phyloP scores from a whole-genome alignment of 2,113 vertebrate species.

The Petromus typicus region DNA sequence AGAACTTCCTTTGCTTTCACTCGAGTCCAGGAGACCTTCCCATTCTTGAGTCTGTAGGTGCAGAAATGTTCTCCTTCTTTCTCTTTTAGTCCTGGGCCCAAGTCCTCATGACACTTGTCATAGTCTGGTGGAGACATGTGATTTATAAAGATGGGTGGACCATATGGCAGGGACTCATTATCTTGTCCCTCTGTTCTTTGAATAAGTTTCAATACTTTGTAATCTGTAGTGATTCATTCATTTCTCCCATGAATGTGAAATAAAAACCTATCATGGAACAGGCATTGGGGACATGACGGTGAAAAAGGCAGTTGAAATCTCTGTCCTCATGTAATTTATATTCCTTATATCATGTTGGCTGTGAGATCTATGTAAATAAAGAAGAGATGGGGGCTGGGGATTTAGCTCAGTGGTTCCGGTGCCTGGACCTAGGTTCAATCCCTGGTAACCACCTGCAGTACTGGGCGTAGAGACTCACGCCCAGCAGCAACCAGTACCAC shows the following conservation, averaged over 20 bases:
- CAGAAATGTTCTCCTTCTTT: not conserved
- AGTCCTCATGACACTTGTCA: not conserved
- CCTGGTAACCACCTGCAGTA: no score
- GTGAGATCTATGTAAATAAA: not conserved
- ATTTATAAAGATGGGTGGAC: not conserved
- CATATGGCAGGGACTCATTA: not conserved
- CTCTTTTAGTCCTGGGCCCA: accelerated
- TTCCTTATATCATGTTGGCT: not conserved
- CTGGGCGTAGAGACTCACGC: no score
- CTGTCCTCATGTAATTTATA: not conserved
- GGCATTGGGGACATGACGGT: no score
- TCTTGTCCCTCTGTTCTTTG: not conserved
- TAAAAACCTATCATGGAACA: not conserved
- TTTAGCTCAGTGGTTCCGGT: no score
- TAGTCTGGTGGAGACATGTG: not conserved
- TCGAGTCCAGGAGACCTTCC: not conserved
- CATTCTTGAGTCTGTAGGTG: not conserved
- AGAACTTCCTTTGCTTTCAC: not conserved
- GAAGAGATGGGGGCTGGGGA: no score
- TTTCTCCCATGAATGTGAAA: not conserved
- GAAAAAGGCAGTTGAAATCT: not conserved
- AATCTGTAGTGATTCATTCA: not conserved
- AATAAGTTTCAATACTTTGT: not conserved
- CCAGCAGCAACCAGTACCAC: no score
- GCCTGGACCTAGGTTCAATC: no score